Evolutionary conservation across 92 coral and sea anemone genomes (phyloP).

Genomic region (Paramuricea clavata): DNA sequence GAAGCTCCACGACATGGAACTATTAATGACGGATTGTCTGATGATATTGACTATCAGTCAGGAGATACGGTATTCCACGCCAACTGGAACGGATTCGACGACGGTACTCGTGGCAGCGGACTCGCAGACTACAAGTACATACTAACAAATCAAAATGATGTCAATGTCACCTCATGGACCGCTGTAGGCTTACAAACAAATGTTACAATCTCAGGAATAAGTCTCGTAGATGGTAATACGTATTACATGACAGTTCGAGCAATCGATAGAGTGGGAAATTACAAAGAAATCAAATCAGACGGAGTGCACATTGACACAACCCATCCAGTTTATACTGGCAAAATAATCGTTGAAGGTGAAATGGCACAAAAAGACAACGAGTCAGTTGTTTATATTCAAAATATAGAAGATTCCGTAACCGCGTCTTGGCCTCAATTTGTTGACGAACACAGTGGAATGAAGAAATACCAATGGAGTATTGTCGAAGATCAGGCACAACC

Average conservation of each 20-base stretch:
- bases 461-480: constrained; percentile 81
- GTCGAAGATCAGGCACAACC: constrained; percentile 23
- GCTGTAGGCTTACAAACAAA: too few species aligned
- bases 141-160: too few species aligned
- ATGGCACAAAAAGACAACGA: constrained; percentile 65
- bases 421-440: constrained; percentile 84
- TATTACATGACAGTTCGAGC: constrained; percentile 83
- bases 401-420: constrained; percentile 62
- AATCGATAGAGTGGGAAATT: constrained; percentile 77
- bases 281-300: constrained; percentile 70
- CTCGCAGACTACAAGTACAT: too few species aligned
- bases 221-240: constrained; percentile 68
- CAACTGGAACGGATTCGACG: too few species aligned
- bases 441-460: constrained; percentile 81
- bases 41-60: not conserved
- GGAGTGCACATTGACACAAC: constrained; percentile 87
- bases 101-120: too few species aligned
- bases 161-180: too few species aligned
- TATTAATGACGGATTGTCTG: constrained; percentile 82
- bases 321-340: constrained; percentile 88
- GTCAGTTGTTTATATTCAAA: constrained; percentile 72
- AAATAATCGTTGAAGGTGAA: constrained; percentile 74
- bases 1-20: constrained; percentile 83
- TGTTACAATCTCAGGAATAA: constrained; percentile 72
- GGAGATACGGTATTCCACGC: too few species aligned